Evolutionary conservation across 2,797 vertebrate genomes (phyloP).

Genomic region (Allobates femoralis): DNA sequence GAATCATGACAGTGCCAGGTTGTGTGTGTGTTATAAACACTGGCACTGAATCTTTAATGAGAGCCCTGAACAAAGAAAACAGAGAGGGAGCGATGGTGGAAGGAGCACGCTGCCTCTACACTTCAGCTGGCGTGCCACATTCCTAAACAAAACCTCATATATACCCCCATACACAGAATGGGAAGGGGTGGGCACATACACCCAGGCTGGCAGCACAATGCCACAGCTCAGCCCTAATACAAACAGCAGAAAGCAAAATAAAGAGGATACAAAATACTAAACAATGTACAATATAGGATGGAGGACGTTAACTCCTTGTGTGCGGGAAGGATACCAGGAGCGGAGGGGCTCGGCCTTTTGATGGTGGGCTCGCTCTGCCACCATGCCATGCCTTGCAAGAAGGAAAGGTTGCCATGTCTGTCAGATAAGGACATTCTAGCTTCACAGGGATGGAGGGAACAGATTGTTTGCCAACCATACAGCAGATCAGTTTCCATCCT

Average conservation of each 20-base stretch:
- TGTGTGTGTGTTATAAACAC: conserved; percentile 66
- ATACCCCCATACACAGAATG: neutral
- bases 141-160: conserved; percentile 48
- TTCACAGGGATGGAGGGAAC: conserved; percentile 13
- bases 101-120: conserved; percentile 29
- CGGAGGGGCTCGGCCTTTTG: too few species aligned
- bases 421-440: conserved; percentile 42
- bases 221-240: neutral
- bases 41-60: conserved; percentile 78
- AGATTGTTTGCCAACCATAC: conserved; percentile 45
- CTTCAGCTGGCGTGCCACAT: conserved; percentile 52
- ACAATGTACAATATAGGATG: neutral
- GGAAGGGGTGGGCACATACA: conserved; percentile 16
- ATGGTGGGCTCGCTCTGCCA: neutral
- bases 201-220: conserved; percentile 22
- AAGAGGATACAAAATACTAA: neutral
- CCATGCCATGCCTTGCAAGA: conserved; percentile 4
- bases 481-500: conserved; percentile 23
- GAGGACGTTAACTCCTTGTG: neutral
- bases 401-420: conserved; percentile 18
- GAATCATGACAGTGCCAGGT: conserved; percentile 46
- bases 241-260: neutral
- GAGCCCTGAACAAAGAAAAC: conserved; percentile 79
- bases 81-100: conserved; percentile 49
- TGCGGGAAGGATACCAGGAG: neutral